Base-by-base conservation (phyloP, 92 coral and sea anemone species). In the Meandrina meandrites region DNA sequence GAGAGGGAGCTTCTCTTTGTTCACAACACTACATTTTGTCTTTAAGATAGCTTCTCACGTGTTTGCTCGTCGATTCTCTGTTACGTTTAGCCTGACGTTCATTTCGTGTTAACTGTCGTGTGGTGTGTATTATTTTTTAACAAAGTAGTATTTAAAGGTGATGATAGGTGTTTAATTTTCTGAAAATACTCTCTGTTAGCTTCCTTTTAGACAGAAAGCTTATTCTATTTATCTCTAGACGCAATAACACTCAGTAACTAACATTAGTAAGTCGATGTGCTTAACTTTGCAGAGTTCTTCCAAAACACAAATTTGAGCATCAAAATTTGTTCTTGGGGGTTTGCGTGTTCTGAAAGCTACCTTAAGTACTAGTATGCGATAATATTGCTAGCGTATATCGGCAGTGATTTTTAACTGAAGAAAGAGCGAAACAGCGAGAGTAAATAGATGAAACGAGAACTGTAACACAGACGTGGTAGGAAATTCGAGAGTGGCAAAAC, bases 401-500 rank as follows among this genome's bases (percentile, higher is more conserved):
- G 34, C 34, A 27, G 34, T 64, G 0, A n/a, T 27, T 48, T 48
- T 48, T 48, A 27, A 27, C 32, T 27, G 32, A 27, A 64, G 32
- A 64, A 64, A 64, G 31, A 64, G 34, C 16, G 70, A 8, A n/a
- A 24, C 34, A 64, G 34, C 24, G 27, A n/a, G 34, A 64, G 5
- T n/a, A 64, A 27, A 27, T 64, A 64, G 24, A n/a, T 27, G 16
- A n/a, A 64, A 10, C 19, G 68, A 8, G 14, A 64, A 3, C 34
- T n/a, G 34, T 64, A 27, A 64, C 15, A 56, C 27, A 31, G 69
- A 79, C 71, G 48, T 66, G 32, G 62, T 64, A 81, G 2, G 37
- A 66, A 81, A 81, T 45, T 81, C 36, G 77, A 81, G 35, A 66
- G 21, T 31, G 32, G 34, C 31, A 14, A 47, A n/a, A 74, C 27